Evolutionary conservation across 2,113 vertebrate genomes (phyloP).

Genomic region (Excalfactoria chinensis): DNA sequence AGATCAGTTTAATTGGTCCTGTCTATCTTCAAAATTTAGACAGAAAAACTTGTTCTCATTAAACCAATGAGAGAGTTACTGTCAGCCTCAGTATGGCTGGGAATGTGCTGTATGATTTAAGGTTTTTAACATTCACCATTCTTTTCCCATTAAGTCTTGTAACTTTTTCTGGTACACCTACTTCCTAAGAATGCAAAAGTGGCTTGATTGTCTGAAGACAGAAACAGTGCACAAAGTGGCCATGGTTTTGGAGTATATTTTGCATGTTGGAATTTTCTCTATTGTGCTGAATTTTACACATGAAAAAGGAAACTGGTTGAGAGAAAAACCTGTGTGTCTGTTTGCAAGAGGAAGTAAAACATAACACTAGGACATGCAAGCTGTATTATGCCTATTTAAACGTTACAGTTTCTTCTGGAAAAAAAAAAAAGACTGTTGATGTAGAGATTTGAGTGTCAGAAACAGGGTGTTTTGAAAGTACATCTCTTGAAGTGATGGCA

Average conservation of each 20-base stretch:
- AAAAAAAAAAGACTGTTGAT: background rate
- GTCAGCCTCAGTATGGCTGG: background rate
- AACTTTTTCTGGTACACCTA: background rate
- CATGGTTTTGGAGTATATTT: background rate
- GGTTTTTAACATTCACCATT: background rate
- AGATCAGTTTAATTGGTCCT: background rate
- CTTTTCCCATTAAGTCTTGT: background rate
- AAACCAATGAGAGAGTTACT: background rate
- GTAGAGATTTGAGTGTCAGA: background rate
- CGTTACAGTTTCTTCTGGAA: background rate
- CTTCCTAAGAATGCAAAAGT: background rate
- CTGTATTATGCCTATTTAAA: rapidly evolving
- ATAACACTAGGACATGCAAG: background rate
- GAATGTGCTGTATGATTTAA: background rate
- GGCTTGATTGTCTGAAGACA: background rate
- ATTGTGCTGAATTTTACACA: background rate
- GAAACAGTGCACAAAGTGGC: background rate
- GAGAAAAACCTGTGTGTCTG: background rate
- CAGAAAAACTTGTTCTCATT: background rate
- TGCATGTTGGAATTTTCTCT: background rate
- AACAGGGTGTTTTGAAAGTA: background rate
- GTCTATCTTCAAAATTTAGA: background rate
- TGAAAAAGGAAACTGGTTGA: background rate
- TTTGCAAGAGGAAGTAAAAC: background rate
- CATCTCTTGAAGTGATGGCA: background rate